Evolutionary conservation across 2,888 invertebrate genomes (phyloP), one percentile per base, ranked within the genome.

Genomic region (Cephus pulcher): DNA sequence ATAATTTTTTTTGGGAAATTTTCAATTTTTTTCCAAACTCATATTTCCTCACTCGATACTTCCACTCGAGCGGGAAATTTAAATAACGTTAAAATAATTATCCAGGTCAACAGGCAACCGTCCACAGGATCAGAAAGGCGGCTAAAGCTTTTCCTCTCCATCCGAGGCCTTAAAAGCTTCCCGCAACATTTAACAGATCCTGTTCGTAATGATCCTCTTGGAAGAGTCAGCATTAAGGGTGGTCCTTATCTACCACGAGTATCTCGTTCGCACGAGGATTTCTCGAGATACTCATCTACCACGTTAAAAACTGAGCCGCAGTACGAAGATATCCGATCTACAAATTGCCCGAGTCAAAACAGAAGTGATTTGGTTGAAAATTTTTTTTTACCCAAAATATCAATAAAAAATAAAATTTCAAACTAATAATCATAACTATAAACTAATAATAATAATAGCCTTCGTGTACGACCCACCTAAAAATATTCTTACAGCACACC

Each of bases 241-340:
- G 71, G 71, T 33, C 71, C 71, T 34, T 88, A 88, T 87, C 88
- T 87, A 86, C 74, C 11, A n/a, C 70, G 74, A 69, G 75, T 71
- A 88, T 88, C 88, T 84, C 76, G 76, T 83, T 87, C 84, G 77
- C 87, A 86, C 87, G 86, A 82, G 81, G 82, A 86, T 87, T 85
- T 82, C 75, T 74, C 80, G 76, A 83, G 87, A 86, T 87, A 85
- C 76, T 74, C 75, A 87, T 87, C 85, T 80, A 9, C 78, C 33
- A 32, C 15, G 71, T 33, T 71, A 12, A 32, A 71, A 33, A 33
- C 71, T 32, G 12, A 12, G 30, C 75, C 73, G 75, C 37, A 69
- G 34, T 40, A 56, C 73, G 68, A 74, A 76, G 69, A 68, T 34
- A 80, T 74, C 56, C 56, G 75, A 68, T 71, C 23, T 40, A 56